These are phyloP conservation scores for Beroe forskalii DNA, from an alignment of 37 sponge, comb jelly and placozoan genomes.

Conservation along the genomic window DNA sequence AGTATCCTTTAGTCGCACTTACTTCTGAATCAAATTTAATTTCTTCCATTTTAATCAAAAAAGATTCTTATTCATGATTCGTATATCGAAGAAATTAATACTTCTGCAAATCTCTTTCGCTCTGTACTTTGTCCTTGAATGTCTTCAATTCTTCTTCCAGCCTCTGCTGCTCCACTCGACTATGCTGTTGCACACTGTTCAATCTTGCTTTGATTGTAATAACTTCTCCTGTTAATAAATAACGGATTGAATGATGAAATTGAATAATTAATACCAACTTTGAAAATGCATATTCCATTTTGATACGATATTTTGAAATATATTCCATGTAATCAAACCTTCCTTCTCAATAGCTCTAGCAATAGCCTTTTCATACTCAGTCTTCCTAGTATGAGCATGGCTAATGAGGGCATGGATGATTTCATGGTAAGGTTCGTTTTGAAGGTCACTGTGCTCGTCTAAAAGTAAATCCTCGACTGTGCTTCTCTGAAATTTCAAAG, in stretches of 20 bases:
- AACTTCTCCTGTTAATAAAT: constrained; percentile 16
- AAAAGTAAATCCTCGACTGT: constrained; percentile 38
- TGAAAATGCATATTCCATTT: not conserved
- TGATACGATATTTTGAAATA: not conserved
- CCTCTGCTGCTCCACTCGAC: constrained; percentile 17
- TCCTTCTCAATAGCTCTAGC: constrained; percentile 48
- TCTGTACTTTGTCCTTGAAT: constrained; percentile 9
- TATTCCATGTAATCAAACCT: not conserved
- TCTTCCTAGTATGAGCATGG: not conserved
- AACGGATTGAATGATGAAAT: not conserved
- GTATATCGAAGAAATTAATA: not conserved
- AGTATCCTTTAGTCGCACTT: no score
- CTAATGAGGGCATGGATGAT: not conserved
- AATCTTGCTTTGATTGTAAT: constrained; percentile 34
- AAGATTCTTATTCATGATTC: no score
- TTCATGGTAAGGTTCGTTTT: constrained; percentile 41
- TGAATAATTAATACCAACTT: not conserved
- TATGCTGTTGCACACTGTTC: constrained; percentile 57
- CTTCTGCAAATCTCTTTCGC: constrained; percentile 40
- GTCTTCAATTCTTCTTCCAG: constrained; percentile 26
- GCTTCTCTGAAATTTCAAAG: not conserved
- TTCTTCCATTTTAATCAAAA: no score
- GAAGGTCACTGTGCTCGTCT: constrained; percentile 3
- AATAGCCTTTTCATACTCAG: constrained; percentile 61
- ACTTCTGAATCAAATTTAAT: no score